phyloP scores from a whole-genome alignment of 2,113 vertebrate species.

The Rhynchopsitta pachyrhyncha region DNA sequence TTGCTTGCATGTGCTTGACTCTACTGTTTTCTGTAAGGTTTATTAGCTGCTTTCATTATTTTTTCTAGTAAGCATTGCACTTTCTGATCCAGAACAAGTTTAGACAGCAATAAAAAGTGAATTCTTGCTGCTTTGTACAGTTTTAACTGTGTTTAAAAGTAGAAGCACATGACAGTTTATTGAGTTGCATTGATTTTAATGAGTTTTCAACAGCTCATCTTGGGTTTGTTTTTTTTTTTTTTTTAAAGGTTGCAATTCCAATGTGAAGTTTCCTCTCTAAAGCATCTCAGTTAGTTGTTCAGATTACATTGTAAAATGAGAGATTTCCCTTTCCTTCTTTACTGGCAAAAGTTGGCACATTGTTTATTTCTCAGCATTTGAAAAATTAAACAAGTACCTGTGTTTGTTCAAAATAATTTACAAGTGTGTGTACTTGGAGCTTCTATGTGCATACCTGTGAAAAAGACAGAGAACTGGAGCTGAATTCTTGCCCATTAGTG shows the following conservation, averaged over 20 bases:
- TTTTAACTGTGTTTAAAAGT: constrained; percentile 52
- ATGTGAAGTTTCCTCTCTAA: background rate
- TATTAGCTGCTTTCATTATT: constrained; percentile 61
- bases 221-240: background rate
- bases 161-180: constrained; percentile 33
- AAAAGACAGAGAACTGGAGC: background rate
- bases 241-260: background rate
- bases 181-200: constrained; percentile 44
- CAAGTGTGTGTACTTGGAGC: background rate
- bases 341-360: background rate
- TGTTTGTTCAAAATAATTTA: background rate
- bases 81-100: constrained; percentile 54
- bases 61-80: constrained; percentile 50
- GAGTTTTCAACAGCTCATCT: constrained; percentile 54
- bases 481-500: background rate
- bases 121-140: constrained; percentile 19
- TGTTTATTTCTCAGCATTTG: background rate
- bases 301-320: constrained; percentile 9
- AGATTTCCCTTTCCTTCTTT: background rate
- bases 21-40: constrained; percentile 56
- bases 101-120: constrained; percentile 46
- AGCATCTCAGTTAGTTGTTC: constrained; percentile 3
- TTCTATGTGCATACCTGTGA: background rate
- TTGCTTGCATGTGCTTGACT: constrained; percentile 56
- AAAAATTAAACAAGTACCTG: background rate